phyloP scores from a whole-genome alignment of 2,888 invertebrate species.

The Spisula subtruncata region DNA sequence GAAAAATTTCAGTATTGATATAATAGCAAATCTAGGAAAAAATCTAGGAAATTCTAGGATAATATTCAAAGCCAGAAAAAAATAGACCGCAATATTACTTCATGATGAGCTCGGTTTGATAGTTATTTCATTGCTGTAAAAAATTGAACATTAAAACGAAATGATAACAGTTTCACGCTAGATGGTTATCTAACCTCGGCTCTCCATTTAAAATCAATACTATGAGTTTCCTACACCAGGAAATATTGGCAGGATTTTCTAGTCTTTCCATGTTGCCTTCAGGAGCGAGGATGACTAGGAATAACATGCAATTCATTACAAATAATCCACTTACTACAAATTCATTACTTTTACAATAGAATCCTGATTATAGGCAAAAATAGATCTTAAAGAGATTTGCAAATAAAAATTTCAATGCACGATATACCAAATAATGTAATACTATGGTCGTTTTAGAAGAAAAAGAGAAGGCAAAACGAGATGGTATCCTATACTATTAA shows the following conservation, averaged over 20 bases:
- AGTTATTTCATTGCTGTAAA: not conserved
- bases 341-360: not conserved
- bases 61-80: not conserved
- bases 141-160: not conserved
- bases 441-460: too few species aligned
- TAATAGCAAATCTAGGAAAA: too few species aligned
- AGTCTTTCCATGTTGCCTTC: not conserved
- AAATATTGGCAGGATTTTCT: not conserved
- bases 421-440: too few species aligned
- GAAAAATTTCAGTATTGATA: conserved; percentile 1
- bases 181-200: not conserved
- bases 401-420: too few species aligned
- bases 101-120: not conserved
- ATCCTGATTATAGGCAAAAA: not conserved
- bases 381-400: not conserved
- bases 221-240: not conserved
- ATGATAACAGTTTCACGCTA: not conserved
- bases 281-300: too few species aligned
- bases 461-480: too few species aligned
- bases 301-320: not conserved
- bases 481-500: not conserved
- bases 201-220: not conserved
- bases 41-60: too few species aligned
- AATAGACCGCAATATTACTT: not conserved
- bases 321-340: not conserved